Conservation (phyloP, 1,140 invertebrate species). For the Bombus confusus region DNA sequence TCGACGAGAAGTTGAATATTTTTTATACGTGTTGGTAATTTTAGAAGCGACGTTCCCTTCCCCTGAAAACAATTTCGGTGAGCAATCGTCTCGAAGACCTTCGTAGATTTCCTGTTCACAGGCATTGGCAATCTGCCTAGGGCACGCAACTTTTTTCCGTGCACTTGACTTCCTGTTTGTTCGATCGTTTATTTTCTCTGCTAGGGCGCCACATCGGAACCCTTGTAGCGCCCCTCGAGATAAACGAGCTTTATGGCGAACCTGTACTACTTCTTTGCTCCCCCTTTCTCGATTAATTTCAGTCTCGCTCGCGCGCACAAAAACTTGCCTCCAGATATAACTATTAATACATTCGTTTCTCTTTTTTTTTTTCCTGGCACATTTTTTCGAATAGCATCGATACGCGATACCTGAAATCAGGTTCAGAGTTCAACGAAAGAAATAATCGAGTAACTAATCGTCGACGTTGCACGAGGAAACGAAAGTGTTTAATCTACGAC, state of each 20-base stretch:
- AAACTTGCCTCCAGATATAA: not conserved
- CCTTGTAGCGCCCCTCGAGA: conserved; percentile 27
- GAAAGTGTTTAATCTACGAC: no score
- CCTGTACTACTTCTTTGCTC: not conserved
- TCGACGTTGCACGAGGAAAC: no score
- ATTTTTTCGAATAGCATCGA: no score
- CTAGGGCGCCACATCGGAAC: conserved; percentile 45
- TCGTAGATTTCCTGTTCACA: conserved; percentile 16
- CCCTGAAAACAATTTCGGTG: conserved; percentile 1
- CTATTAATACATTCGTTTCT: not conserved
- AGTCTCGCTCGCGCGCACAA: not conserved
- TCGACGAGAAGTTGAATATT: not conserved
- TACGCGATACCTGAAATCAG: not conserved
- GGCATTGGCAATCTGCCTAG: conserved; percentile 41
- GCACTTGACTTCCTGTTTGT: conserved; percentile 48
- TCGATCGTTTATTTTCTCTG: conserved; percentile 47
- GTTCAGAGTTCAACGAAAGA: not conserved
- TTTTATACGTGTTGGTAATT: not conserved
- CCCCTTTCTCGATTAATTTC: not conserved
- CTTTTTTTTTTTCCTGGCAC: not conserved
- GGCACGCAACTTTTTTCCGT: conserved; percentile 34
- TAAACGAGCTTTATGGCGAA: conserved; percentile 36
- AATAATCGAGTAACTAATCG: not conserved
- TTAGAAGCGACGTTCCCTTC: not conserved
- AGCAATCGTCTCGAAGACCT: conserved; percentile 10